Evolutionary conservation across 1,140 invertebrate species (phyloP), one percentile per base, ranked within the genome.

Genomic region (Temnothorax curvispinosus): DNA sequence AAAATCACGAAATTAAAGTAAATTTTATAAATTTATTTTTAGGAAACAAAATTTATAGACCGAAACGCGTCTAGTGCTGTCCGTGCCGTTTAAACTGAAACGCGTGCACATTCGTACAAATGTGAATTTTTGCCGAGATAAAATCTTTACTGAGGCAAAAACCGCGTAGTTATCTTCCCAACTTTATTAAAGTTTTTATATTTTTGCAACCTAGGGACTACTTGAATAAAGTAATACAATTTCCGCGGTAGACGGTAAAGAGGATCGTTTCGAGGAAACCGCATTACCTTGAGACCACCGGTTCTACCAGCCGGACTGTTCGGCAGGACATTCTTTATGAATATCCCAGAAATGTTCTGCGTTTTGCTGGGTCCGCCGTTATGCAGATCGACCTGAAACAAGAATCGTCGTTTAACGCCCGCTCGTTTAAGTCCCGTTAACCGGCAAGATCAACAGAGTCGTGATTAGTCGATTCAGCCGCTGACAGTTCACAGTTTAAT

Each of bases 311-410:
- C 99, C n/a, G 99, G 99, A 96, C 98, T 99, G 87, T 99, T 97
- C 3, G 98, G 97, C 50, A 99, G 96, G 9, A 99, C 99, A 94
- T 99, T 99, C 95, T 99, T 99, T 90, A 99, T 99, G 94, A 99
- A 99, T 92, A 99, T 99, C 18, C 99, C 99, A 67, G 98, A 97
- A 85, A 99, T 94, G 62, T 95, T 94, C 90, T 94, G 92, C 4
- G 93, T 92, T 52, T 94, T 89, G 76, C 89, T 92, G n/a, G 89
- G 86, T n/a, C 92, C 88, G 80, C 85, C 93, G 91, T 96, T 96
- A 91, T 96, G 96, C 77, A 97, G 91, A 89, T 97, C 96, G 85
- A 97, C 96, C 96, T 96, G 91, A 54, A 94, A 94, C 78, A 75
- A 74, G 62, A 64, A 52, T 84, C 54, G 18, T 74, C 27, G 54